Conservation (phyloP, 1,140 invertebrate species). For the Eubasilissa regina region DNA sequence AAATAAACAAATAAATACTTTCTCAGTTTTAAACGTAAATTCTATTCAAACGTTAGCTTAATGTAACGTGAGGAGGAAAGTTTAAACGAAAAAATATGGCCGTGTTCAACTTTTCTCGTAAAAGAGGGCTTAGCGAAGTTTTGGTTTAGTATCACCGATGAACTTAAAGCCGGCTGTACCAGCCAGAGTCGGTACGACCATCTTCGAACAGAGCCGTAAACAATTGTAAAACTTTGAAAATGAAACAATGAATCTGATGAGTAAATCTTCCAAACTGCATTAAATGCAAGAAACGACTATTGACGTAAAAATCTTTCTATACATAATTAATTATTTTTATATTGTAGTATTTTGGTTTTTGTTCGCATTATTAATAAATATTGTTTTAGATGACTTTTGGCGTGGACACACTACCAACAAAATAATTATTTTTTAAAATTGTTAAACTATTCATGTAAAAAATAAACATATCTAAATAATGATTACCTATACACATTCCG, state of each 20-base stretch:
- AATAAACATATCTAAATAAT: too few relatives aligned
- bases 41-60: constrained; percentile 20
- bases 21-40: constrained; percentile 24
- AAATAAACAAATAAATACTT: neutral
- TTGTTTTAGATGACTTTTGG: too few relatives aligned
- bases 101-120: constrained; percentile 51
- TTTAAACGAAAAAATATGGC: constrained; percentile 56
- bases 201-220: neutral
- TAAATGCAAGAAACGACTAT: too few relatives aligned
- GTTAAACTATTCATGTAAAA: too few relatives aligned
- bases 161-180: constrained; percentile 4
- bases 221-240: constrained; percentile 4
- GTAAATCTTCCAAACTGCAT: too few relatives aligned
- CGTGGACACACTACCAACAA: too few relatives aligned
- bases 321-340: too few relatives aligned
- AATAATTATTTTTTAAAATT: too few relatives aligned
- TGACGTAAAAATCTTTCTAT: too few relatives aligned
- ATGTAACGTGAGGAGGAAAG: constrained; percentile 39
- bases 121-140: constrained; percentile 50
- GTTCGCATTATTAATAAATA: too few relatives aligned
- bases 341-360: too few relatives aligned
- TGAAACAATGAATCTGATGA: neutral
- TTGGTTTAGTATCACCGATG: constrained; percentile 10
- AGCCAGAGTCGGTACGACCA: neutral
- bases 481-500: too few relatives aligned